phyloP scores from a whole-genome alignment of 2,113 vertebrate species.

The Paradoxurus hermaphroditus region DNA sequence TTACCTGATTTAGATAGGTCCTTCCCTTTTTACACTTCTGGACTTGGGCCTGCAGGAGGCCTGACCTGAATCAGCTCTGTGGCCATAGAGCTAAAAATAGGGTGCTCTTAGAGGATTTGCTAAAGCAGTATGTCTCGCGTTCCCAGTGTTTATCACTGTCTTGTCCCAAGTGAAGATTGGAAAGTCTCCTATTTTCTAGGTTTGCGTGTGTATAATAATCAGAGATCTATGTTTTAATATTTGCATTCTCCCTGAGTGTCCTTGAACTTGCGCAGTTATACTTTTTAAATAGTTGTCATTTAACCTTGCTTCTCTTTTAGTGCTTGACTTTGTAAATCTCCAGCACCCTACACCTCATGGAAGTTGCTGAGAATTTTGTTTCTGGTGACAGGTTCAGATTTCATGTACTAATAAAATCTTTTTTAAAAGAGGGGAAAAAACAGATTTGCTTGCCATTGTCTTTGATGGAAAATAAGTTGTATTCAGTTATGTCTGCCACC shows the following conservation, averaged over 20 bases:
- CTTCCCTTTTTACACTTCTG: conserved; percentile 41
- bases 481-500: conserved; percentile 35
- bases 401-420: background rate
- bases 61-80: conserved; percentile 69
- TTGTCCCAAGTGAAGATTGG: conserved; percentile 15
- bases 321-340: background rate
- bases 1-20: conserved; percentile 46
- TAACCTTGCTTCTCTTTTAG: background rate
- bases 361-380: conserved; percentile 34
- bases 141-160: conserved; percentile 21
- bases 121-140: conserved; percentile 44
- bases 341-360: background rate
- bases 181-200: background rate
- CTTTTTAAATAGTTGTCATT: conserved; percentile 26
- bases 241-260: conserved; percentile 12
- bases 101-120: conserved; percentile 59
- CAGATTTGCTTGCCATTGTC: background rate
- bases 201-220: background rate
- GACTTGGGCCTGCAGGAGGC: conserved; percentile 45
- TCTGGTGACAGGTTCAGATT: conserved; percentile 30
- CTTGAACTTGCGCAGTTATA: background rate
- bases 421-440: conserved; percentile 18
- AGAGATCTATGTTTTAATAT: background rate
- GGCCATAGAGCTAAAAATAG: conserved; percentile 73
- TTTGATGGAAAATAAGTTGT: conserved; percentile 40